Evolutionary conservation across 2,888 invertebrate genomes (phyloP).

Genomic region (Asteroscopus sphinx): DNA sequence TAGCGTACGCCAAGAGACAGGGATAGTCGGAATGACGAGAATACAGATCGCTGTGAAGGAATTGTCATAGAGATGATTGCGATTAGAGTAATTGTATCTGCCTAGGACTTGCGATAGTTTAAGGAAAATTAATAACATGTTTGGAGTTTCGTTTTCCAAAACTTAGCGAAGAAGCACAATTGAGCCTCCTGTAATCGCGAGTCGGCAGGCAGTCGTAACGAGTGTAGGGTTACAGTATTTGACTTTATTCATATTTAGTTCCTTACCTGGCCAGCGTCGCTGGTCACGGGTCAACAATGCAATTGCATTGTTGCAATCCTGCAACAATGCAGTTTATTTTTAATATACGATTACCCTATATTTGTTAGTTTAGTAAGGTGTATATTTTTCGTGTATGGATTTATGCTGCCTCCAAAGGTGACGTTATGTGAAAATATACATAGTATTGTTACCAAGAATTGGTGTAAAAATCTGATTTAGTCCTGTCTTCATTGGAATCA

Average conservation of each 20-base stretch:
- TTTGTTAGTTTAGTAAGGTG: constrained; percentile 64
- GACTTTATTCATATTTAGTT: constrained; percentile 77
- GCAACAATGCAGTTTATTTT: constrained; percentile 62
- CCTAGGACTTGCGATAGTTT: constrained; percentile 26
- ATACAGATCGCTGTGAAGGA: constrained; percentile 55
- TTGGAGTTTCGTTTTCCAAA: constrained; percentile 11
- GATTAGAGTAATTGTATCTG: constrained; percentile 37
- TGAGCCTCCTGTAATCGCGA: constrained; percentile 8
- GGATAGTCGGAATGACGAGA: constrained; percentile 57
- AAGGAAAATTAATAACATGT: constrained; percentile 6
- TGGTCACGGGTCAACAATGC: constrained; percentile 44
- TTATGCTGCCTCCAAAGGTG: constrained; percentile 36
- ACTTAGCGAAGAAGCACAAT: background rate
- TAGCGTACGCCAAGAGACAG: constrained; percentile 62
- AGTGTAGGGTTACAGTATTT: constrained; percentile 76
- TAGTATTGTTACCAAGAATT: constrained; percentile 31
- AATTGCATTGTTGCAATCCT: too few species aligned
- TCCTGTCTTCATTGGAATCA: constrained; percentile 41
- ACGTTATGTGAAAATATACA: constrained; percentile 44
- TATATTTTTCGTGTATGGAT: constrained; percentile 63
- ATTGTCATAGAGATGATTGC: constrained; percentile 44
- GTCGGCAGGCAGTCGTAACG: constrained; percentile 29
- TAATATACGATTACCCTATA: constrained; percentile 55
- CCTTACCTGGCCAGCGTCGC: constrained; percentile 60
- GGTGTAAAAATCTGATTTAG: constrained; percentile 33